A percentile compares a stretch with the other conserved stretches of the same genome.
phyloP scores from a whole-genome alignment of 1,140 invertebrate genomes.

The Arion vulgaris region DNA sequence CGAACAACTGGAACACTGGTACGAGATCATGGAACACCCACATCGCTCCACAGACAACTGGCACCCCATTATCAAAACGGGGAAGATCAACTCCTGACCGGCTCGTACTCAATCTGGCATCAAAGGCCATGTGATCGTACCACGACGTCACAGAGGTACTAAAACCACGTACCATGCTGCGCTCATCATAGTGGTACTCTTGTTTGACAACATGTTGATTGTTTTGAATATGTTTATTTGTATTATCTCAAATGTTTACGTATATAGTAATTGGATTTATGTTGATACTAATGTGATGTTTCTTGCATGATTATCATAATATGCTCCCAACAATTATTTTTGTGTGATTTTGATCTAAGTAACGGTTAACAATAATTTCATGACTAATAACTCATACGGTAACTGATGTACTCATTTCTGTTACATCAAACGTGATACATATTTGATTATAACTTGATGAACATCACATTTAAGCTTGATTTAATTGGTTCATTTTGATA shows the following conservation, averaged over 20 bases:
- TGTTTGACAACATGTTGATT: background rate
- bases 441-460: no score
- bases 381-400: no score
- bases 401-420: no score
- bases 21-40: slow-evolving; percentile 70
- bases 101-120: no score
- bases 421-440: no score
- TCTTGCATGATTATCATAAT: background rate
- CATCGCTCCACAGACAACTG: slow-evolving; percentile 67
- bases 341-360: no score
- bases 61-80: slow-evolving; percentile 69
- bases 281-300: background rate
- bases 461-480: no score
- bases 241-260: background rate
- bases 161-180: background rate
- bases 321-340: no score
- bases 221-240: background rate
- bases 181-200: background rate
- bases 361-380: no score
- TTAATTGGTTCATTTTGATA: no score
- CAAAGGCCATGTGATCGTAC: no score
- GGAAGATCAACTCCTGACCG: slow-evolving; percentile 64
- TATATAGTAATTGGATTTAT: background rate
- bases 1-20: slow-evolving; percentile 68
- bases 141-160: no score